These are phyloP conservation scores for Thamnophis sirtalis DNA, from an alignment of 2,113 vertebrate species.

Conservation along the genomic window DNA sequence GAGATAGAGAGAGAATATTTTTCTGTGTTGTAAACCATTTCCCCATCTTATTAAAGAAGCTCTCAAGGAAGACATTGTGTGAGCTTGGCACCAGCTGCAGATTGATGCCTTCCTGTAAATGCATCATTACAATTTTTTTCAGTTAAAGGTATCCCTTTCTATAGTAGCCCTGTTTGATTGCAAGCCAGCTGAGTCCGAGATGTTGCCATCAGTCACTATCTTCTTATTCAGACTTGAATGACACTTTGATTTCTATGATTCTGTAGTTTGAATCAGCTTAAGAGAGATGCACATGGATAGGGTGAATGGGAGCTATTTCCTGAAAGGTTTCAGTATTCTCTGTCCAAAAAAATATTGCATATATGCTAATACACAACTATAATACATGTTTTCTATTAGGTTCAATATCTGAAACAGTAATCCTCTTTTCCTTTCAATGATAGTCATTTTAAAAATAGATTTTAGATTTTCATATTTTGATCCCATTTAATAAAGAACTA, in stretches of 20 bases:
- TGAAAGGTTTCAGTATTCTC: slow-evolving; percentile 44
- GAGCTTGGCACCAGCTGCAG: slow-evolving; percentile 57
- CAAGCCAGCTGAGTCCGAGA: slow-evolving; percentile 49
- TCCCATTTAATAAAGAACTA: neutral
- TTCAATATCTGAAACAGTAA: neutral
- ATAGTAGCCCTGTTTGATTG: slow-evolving; percentile 54
- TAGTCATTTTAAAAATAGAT: too few species aligned
- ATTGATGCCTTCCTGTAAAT: slow-evolving; percentile 67
- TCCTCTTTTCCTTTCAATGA: neutral
- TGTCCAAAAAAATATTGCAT: slow-evolving; percentile 41
- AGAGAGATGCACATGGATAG: slow-evolving; percentile 15
- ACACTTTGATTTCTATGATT: slow-evolving; percentile 61
- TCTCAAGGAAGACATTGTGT: slow-evolving; percentile 66
- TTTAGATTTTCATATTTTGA: neutral
- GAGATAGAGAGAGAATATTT: slow-evolving; percentile 36
- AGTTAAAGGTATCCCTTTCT: slow-evolving; percentile 61
- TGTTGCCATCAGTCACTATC: slow-evolving; percentile 24
- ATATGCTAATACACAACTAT: slow-evolving; percentile 39
- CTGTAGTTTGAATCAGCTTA: slow-evolving; percentile 36
- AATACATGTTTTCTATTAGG: slow-evolving; percentile 33
- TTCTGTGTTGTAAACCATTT: slow-evolving; percentile 54
- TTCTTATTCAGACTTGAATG: slow-evolving; percentile 39
- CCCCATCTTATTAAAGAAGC: slow-evolving; percentile 48
- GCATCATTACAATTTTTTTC: slow-evolving; percentile 41
- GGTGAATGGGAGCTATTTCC: slow-evolving; percentile 26